These are phyloP conservation scores for Lacerta bilineata DNA, from an alignment of 2,797 vertebrate genomes.

Conservation along the genomic window DNA sequence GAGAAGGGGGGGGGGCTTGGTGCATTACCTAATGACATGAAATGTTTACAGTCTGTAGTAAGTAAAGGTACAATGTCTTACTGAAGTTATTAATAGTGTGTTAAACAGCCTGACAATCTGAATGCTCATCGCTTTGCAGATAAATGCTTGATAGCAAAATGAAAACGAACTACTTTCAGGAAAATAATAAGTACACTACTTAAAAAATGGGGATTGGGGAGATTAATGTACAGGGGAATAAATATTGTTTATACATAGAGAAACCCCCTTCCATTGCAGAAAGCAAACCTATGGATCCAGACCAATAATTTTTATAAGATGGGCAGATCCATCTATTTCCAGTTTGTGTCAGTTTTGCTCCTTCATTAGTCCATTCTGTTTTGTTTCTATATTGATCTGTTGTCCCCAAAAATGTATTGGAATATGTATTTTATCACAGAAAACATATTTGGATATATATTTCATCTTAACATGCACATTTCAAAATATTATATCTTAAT, in stretches of 20 bases:
- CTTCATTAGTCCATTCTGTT: no score
- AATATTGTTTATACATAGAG: neutral
- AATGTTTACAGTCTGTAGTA: slow-evolving; percentile 69
- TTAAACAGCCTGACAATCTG: slow-evolving; percentile 60
- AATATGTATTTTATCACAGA: no score
- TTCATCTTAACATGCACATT: no score
- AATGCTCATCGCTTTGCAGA: slow-evolving; percentile 56
- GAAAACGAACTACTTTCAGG: slow-evolving; percentile 40
- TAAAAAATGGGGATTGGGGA: neutral
- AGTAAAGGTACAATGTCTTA: slow-evolving; percentile 49
- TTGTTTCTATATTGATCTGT: no score
- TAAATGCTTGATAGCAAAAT: slow-evolving; percentile 49
- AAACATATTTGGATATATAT: no score
- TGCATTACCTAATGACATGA: slow-evolving; percentile 72
- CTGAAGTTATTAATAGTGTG: slow-evolving; percentile 66
- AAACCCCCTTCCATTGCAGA: neutral
- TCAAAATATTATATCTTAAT: no score
- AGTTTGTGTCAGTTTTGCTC: no score
- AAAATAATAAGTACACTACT: slow-evolving; percentile 14
- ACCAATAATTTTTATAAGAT: no score
- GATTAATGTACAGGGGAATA: neutral
- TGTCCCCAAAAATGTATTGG: no score
- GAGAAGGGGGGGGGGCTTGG: slow-evolving; percentile 21
- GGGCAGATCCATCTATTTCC: no score
- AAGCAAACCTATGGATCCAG: neutral